Evolutionary conservation across 2,888 invertebrate genomes (phyloP), one percentile per base, ranked within the genome.

Genomic region (Aspidapion aeneum): DNA sequence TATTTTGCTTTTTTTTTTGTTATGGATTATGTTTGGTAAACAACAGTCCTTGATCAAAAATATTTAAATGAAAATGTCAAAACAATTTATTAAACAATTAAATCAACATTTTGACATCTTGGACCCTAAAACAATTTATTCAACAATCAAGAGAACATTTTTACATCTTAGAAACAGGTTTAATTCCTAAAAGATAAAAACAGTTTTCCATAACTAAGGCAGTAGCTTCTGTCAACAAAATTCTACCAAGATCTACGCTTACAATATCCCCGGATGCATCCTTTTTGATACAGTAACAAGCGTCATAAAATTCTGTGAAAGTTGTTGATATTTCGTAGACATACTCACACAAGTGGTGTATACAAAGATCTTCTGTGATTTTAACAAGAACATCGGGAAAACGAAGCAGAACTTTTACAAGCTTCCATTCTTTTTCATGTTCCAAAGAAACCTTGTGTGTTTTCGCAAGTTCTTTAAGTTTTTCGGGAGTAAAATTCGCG

Each of bases 231-330:
- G 95, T 93, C 1, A 99, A 82, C 71, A 97, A 85, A 70, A 99
- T 86, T 65, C 99, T 87, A 66, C 91, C 90, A 78, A 89, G 87
- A 78, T 96, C 90, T 7, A 98, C 87, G 75, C 90, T 91, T 1
- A 90, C 79, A 70, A 95, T 88, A 75, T 91, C 87, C 0, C 96
- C 96, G 76, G 79, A 79, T 50, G 87, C 84, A 79, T 97, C 91
- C 78, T 95, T 97, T 78, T 98, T 96, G n/a, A n/a, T 90, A 77
- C 98, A 98, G 77, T 98, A 99, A 80, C 99, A 99, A 73, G 85
- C 89, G 77, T 98, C 97, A 80, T 99, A 99, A 80, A 99, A 99
- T 78, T 99, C 99, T 0, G 94, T 90, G 77, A 98, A 99, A n/a
- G 1, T 88, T 85, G 93, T 89, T n/a, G 94, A 88, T 61, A 98